phyloP scores from a whole-genome alignment of 2,113 vertebrate genomes.

The Lamprologus speciosus region DNA sequence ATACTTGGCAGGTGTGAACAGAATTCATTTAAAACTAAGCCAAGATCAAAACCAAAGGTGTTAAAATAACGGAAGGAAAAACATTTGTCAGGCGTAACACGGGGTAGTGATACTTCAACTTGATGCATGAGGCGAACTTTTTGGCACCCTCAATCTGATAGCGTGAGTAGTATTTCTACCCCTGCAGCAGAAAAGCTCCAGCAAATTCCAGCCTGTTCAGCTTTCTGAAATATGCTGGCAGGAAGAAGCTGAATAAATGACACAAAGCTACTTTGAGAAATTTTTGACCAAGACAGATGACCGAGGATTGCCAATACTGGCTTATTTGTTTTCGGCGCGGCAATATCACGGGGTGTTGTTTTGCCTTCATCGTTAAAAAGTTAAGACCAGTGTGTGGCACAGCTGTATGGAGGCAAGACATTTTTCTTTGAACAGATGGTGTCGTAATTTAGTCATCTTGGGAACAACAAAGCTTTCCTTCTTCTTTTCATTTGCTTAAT shows the following conservation, averaged over 20 bases:
- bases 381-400: constrained; percentile 12
- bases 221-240: constrained; percentile 29
- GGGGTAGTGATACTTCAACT: constrained; percentile 15
- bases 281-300: constrained; percentile 23
- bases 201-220: constrained; percentile 32
- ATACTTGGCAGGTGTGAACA: neutral
- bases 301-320: neutral
- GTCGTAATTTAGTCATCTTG: constrained; percentile 5
- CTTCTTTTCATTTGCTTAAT: constrained; percentile 18
- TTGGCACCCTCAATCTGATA: constrained; percentile 31
- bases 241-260: constrained; percentile 30
- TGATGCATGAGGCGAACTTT: constrained; percentile 42
- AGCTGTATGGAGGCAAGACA: constrained; percentile 17
- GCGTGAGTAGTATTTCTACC: constrained; percentile 23
- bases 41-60: constrained; percentile 3
- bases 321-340: constrained; percentile 20
- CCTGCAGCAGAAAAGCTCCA: constrained; percentile 18
- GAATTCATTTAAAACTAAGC: neutral
- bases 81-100: constrained; percentile 26
- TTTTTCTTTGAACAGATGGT: constrained; percentile 41
- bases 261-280: neutral
- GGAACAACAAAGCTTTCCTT: neutral
- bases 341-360: neutral
- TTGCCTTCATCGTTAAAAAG: constrained; percentile 6
- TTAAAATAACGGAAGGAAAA: neutral